Evolutionary conservation across 2,888 invertebrate species (phyloP).

Genomic region (Zootermopsis nevadensis): DNA sequence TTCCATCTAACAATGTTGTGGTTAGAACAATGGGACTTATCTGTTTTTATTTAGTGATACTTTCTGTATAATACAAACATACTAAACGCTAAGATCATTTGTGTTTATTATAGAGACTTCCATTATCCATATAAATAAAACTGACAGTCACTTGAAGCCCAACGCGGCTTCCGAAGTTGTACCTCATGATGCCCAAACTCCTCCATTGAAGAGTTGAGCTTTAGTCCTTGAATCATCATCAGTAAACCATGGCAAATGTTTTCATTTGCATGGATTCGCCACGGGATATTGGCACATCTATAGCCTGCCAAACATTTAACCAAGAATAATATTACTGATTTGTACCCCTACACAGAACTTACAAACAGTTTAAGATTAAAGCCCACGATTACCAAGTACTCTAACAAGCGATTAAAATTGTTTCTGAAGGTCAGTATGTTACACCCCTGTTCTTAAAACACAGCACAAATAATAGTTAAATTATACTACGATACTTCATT

Average conservation of each 20-base stretch:
- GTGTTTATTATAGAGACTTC: conserved; percentile 1
- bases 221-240: conserved; percentile 14
- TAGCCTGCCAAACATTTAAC: conserved; percentile 41
- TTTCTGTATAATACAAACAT: conserved; percentile 24
- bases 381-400: not conserved
- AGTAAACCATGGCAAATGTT: conserved; percentile 38
- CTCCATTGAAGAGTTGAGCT: not conserved
- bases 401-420: no score
- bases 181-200: not conserved
- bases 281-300: conserved; percentile 24
- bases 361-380: not conserved
- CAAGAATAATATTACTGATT: conserved; percentile 35
- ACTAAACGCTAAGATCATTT: not conserved
- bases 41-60: conserved; percentile 5
- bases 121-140: not conserved
- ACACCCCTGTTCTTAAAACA: no score
- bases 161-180: conserved; percentile 3
- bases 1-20: not conserved
- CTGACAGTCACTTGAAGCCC: not conserved
- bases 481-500: no score
- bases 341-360: conserved; percentile 19
- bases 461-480: no score
- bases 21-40: not conserved
- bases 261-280: conserved; percentile 40
- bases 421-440: no score